Conservation (phyloP, 2,888 invertebrate species). For the Acleris cristana region DNA sequence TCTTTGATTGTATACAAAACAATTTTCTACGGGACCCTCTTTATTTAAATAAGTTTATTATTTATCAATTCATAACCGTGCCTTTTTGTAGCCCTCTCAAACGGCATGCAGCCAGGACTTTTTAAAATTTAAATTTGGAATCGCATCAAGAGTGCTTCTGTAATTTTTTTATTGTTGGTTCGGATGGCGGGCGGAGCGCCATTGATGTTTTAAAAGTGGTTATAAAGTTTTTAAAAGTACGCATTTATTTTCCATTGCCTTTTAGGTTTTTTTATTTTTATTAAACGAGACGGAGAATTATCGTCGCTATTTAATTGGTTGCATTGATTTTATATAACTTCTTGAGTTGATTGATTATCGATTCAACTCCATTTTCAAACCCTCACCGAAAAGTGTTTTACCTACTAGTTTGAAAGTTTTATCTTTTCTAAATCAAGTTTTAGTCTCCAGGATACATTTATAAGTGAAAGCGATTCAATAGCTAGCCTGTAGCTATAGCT, state of each 20-base stretch:
- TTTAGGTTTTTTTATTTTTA: not conserved
- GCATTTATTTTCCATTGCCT: not conserved
- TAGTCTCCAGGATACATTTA: too few species aligned
- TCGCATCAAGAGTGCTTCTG: constrained; percentile 44
- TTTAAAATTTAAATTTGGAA: constrained; percentile 40
- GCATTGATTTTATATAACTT: too few species aligned
- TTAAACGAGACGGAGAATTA: too few species aligned
- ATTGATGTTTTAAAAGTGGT: constrained; percentile 5
- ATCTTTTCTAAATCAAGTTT: too few species aligned
- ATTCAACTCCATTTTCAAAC: too few species aligned
- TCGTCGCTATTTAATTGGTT: too few species aligned
- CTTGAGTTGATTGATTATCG: too few species aligned
- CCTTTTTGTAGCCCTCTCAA: constrained; percentile 44
- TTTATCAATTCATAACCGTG: constrained; percentile 39
- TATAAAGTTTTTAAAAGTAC: constrained; percentile 4
- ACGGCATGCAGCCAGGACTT: constrained; percentile 41
- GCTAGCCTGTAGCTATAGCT: not conserved
- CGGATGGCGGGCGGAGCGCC: constrained; percentile 23
- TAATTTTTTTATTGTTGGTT: constrained; percentile 37
- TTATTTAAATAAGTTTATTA: constrained; percentile 11
- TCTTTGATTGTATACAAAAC: not conserved
- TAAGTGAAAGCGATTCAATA: too few species aligned
- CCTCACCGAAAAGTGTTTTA: too few species aligned
- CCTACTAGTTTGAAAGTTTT: too few species aligned
- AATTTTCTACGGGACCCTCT: constrained; percentile 15